Conservation (phyloP, 1,140 invertebrate species). For the Gonatopus flavifemur region DNA sequence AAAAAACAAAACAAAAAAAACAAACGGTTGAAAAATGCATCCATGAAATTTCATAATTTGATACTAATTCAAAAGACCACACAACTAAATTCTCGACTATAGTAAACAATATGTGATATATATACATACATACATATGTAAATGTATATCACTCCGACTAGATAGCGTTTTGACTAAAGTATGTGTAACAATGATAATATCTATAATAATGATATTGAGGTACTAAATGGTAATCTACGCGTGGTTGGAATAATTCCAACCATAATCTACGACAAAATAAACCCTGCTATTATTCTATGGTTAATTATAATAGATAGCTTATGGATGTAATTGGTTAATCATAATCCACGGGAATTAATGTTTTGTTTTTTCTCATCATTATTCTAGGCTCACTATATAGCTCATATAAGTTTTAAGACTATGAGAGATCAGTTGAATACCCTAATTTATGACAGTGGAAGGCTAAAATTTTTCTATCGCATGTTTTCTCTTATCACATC, state of each 20-base stretch:
- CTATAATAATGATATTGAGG: too few relatives aligned
- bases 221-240: slow-evolving; percentile 55
- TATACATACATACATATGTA: too few relatives aligned
- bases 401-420: too few relatives aligned
- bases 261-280: slow-evolving; percentile 59
- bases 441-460: too few relatives aligned
- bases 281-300: slow-evolving; percentile 55
- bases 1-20: slow-evolving; percentile 7
- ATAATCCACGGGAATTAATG: slow-evolving; percentile 52
- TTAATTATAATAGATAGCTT: slow-evolving; percentile 57
- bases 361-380: too few relatives aligned
- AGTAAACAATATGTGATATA: too few relatives aligned
- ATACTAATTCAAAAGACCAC: slow-evolving; percentile 58
- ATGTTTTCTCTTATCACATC: too few relatives aligned
- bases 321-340: slow-evolving; percentile 55
- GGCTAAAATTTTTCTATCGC: too few relatives aligned
- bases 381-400: slow-evolving; percentile 55
- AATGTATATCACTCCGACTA: slow-evolving; percentile 54
- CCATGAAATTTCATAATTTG: slow-evolving; percentile 66
- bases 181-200: too few relatives aligned
- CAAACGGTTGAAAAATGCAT: slow-evolving; percentile 52
- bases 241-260: slow-evolving; percentile 48
- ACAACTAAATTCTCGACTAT: too few relatives aligned
- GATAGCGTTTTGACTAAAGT: slow-evolving; percentile 43
- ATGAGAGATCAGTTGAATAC: too few relatives aligned